A percentile compares a stretch with the other conserved stretches of the same genome.
These are phyloP conservation scores for Palythoa grandiflora DNA, from an alignment of 92 coral and sea anemone genomes.

Conservation along the genomic window DNA sequence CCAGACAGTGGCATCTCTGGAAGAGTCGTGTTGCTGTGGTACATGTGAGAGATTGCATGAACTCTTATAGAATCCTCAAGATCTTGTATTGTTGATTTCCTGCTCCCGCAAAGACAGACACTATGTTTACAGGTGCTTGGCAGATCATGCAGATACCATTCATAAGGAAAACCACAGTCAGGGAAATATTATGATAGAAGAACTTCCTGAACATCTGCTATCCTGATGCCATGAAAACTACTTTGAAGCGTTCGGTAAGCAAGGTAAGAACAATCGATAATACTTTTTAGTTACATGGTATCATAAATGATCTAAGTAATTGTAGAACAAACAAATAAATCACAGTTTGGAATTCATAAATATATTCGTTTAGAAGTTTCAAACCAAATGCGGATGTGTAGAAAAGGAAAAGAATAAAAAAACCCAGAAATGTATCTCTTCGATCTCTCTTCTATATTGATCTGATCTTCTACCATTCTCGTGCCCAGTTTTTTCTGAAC, in stretches of 20 bases:
- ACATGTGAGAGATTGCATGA: background rate
- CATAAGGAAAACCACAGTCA: conserved; percentile 2
- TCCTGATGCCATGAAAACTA: background rate
- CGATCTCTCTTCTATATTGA: too few relatives aligned
- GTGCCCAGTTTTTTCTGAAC: too few relatives aligned
- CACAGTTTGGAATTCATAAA: too few relatives aligned
- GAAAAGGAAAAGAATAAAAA: background rate
- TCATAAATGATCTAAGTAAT: too few relatives aligned
- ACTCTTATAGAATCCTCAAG: background rate
- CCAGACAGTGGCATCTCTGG: too few relatives aligned
- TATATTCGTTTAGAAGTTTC: too few relatives aligned
- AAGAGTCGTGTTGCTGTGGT: background rate
- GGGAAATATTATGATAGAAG: background rate
- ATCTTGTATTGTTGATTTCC: background rate
- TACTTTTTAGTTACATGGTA: too few relatives aligned
- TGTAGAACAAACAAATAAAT: too few relatives aligned
- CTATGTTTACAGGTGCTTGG: conserved; percentile 10
- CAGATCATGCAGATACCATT: background rate
- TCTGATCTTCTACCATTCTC: too few relatives aligned
- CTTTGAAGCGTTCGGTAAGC: background rate
- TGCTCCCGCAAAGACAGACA: conserved; percentile 18
- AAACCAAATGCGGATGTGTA: background rate
- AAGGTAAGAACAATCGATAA: too few relatives aligned
- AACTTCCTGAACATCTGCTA: background rate
- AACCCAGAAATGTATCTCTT: too few relatives aligned